These are phyloP conservation scores for Cepaea hortensis DNA, from an alignment of 2,888 invertebrate genomes.

Conservation along the genomic window DNA sequence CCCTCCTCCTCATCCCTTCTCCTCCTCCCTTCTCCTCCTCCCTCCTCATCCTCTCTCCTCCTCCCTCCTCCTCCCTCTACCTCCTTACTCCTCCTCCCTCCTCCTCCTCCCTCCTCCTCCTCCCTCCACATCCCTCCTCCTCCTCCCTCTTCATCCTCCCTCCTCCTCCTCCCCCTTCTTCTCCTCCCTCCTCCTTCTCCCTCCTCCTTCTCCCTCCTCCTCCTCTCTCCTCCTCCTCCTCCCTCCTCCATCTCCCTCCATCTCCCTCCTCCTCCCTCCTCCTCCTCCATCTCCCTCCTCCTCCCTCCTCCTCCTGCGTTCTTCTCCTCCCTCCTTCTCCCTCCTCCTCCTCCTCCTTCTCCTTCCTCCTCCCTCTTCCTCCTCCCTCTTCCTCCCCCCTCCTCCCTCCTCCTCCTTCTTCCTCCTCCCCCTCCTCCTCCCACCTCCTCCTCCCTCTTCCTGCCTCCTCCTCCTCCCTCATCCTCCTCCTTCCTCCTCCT, in stretches of 20 bases:
- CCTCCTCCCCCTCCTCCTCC: neutral
- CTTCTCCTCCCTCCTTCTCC: constrained; percentile 1
- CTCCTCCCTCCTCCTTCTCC: neutral
- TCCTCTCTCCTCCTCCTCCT: neutral
- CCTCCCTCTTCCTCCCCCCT: too few relatives aligned
- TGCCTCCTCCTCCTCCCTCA: too few relatives aligned
- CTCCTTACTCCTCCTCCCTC: too few relatives aligned
- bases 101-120: neutral
- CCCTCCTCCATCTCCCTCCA: neutral
- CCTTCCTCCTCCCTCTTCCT: neutral
- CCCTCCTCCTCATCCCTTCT: too few relatives aligned
- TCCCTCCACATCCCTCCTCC: too few relatives aligned
- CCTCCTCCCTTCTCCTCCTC: too few relatives aligned
- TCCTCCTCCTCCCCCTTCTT: neutral
- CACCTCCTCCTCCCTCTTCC: too few relatives aligned
- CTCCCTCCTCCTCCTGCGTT: too few relatives aligned
- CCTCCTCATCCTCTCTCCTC: neutral
- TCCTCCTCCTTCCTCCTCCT: too few relatives aligned
- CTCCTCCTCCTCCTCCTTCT: constrained; percentile 2
- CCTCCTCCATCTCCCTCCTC: constrained; percentile 13
- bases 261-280: constrained; percentile 17
- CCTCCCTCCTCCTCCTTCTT: neutral
- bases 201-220: neutral
- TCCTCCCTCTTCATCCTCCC: neutral
- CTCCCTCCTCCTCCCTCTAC: neutral